These are phyloP conservation scores for Chelmon rostratus DNA, from an alignment of 2,797 vertebrate genomes.

Conservation along the genomic window DNA sequence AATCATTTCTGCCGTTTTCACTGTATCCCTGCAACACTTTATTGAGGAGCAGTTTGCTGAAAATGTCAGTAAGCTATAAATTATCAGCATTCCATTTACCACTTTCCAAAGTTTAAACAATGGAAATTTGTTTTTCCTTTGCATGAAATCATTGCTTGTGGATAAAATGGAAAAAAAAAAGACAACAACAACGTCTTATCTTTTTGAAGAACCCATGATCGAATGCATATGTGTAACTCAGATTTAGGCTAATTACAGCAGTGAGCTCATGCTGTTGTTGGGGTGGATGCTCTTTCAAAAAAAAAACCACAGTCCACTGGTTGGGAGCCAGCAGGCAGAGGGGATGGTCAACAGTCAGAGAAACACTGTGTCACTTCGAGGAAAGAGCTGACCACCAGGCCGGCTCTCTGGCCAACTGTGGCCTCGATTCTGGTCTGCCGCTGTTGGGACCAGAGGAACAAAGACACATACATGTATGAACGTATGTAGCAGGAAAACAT, in stretches of 20 bases:
- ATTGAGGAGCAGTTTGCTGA: neutral
- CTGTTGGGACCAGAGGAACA: slow-evolving; percentile 60
- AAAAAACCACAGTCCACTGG: slow-evolving; percentile 62
- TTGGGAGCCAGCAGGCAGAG: slow-evolving; percentile 54
- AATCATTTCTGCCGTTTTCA: slow-evolving; percentile 6
- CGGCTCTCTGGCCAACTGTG: slow-evolving; percentile 55
- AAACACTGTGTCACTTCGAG: slow-evolving; percentile 79
- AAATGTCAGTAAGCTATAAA: neutral
- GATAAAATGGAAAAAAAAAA: slow-evolving; percentile 13
- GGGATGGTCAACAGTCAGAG: slow-evolving; percentile 68
- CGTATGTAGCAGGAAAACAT: slow-evolving; percentile 54
- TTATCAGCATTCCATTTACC: neutral
- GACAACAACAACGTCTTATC: slow-evolving; percentile 46
- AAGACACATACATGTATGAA: slow-evolving; percentile 40
- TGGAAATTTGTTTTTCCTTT: neutral
- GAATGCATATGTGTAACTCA: slow-evolving; percentile 49
- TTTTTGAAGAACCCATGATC: slow-evolving; percentile 20
- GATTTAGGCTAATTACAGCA: slow-evolving; percentile 56
- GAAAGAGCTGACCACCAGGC: slow-evolving; percentile 73
- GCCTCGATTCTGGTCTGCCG: slow-evolving; percentile 55
- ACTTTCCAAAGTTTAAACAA: slow-evolving; percentile 12
- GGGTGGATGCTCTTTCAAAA: slow-evolving; percentile 65
- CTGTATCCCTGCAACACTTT: neutral
- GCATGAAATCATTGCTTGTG: slow-evolving; percentile 2
- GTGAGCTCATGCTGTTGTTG: slow-evolving; percentile 68